Conservation (phyloP, 2,113 vertebrate species). For the Cyphomyrus plagiostoma region DNA sequence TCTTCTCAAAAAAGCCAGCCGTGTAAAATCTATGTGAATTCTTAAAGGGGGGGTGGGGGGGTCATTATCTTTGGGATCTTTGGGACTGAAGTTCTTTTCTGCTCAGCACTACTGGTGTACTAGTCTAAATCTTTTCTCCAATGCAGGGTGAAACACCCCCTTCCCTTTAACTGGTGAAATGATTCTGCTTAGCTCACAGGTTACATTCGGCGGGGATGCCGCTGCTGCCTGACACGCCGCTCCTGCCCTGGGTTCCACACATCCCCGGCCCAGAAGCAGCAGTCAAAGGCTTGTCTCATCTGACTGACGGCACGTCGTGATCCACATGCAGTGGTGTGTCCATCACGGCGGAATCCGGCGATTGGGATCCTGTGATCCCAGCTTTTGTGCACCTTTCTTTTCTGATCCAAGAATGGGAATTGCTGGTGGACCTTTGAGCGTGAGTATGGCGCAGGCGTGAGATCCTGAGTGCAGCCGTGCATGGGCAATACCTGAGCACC, state of each 20-base stretch:
- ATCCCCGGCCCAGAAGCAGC: neutral
- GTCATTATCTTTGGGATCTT: neutral
- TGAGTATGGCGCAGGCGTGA: neutral
- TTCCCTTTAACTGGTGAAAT: neutral
- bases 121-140: neutral
- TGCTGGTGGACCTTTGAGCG: neutral
- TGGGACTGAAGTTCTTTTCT: neutral
- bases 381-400: neutral
- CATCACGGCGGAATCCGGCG: neutral
- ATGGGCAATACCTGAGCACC: too few species aligned
- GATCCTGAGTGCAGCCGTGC: too few species aligned
- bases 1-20: neutral
- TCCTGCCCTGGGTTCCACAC: neutral
- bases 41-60: neutral
- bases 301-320: neutral
- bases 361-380: neutral
- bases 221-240: neutral
- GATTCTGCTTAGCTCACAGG: neutral
- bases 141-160: neutral
- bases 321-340: neutral
- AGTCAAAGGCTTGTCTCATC: neutral
- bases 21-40: neutral
- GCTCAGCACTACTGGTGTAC: neutral
- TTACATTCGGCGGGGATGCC: neutral
- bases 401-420: neutral